phyloP scores from a whole-genome alignment of 2,113 vertebrate species.

The Calidris pugnax region DNA sequence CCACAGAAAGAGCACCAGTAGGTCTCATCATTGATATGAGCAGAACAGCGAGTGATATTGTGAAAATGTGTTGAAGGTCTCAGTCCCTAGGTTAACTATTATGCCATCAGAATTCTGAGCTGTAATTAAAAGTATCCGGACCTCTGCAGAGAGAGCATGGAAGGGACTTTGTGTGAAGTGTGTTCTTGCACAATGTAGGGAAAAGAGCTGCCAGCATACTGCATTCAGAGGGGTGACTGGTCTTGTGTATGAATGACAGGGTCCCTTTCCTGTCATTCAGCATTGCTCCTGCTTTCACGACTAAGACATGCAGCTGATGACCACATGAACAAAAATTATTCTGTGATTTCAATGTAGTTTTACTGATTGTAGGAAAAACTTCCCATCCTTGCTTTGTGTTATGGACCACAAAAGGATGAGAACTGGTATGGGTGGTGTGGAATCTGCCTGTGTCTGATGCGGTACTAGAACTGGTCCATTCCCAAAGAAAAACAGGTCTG shows the following conservation, averaged over 20 bases:
- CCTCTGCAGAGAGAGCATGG: background rate
- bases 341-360: background rate
- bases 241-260: background rate
- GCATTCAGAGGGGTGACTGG: rapidly evolving
- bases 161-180: background rate
- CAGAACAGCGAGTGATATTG: rapidly evolving
- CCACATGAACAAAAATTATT: background rate
- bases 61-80: background rate
- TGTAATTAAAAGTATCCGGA: background rate
- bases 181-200: background rate
- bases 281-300: background rate
- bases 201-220: background rate
- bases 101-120: background rate
- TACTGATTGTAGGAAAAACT: background rate
- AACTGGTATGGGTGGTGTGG: background rate
- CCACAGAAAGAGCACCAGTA: background rate
- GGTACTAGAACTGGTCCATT: background rate
- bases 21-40: background rate
- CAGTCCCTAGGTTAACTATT: background rate
- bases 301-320: background rate
- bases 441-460: background rate
- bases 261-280: background rate
- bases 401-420: background rate
- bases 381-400: background rate
- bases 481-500: background rate